phyloP scores from a whole-genome alignment of 2,888 invertebrate species.

The Metacarcinus magister region DNA sequence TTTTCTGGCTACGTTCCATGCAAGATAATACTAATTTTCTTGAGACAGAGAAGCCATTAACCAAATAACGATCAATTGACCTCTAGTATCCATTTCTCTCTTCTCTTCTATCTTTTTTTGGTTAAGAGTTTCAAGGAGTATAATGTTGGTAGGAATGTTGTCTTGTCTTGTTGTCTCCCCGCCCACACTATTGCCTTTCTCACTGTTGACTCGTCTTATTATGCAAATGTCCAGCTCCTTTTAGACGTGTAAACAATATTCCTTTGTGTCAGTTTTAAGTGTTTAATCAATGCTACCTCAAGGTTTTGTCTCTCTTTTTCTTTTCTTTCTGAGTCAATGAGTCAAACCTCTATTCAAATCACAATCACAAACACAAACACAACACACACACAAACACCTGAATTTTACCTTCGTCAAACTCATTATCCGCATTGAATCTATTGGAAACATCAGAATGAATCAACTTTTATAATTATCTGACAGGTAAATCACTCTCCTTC shows the following conservation, averaged over 20 bases:
- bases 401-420: no score
- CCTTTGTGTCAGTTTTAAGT: background rate
- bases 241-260: background rate
- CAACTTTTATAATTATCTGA: background rate
- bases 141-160: no score
- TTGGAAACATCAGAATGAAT: background rate
- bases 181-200: no score
- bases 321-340: background rate
- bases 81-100: no score
- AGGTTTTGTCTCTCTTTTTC: background rate
- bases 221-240: constrained; percentile 4
- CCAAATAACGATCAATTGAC: no score
- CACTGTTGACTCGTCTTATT: background rate
- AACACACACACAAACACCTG: background rate
- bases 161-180: no score
- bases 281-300: background rate
- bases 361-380: no score
- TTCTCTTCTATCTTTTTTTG: no score
- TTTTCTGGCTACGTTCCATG: no score
- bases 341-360: background rate
- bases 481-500: background rate
- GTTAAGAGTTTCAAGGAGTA: no score
- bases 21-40: no score
- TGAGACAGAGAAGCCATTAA: no score
- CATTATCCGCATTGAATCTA: background rate